Evolutionary conservation across 2,888 invertebrate species (phyloP).

Genomic region (Troides helena): DNA sequence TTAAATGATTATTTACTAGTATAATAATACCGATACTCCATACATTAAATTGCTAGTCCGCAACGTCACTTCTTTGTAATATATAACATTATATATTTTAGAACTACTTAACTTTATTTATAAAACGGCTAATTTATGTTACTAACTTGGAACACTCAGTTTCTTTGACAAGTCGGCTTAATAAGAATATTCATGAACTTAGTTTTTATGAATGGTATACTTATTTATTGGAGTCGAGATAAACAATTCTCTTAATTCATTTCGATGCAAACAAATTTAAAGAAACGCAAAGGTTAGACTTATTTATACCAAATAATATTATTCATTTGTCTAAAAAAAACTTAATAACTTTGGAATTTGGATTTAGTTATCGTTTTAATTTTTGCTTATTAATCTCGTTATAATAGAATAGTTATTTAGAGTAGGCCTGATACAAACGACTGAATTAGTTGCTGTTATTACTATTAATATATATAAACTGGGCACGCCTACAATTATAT

Average conservation of each 20-base stretch:
- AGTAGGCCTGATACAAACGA: too few relatives aligned
- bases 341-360: too few relatives aligned
- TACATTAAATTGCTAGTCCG: not conserved
- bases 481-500: too few relatives aligned
- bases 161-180: conserved; percentile 9
- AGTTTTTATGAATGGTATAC: not conserved
- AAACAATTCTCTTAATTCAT: not conserved
- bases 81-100: not conserved
- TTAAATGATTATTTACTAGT: not conserved
- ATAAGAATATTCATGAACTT: not conserved
- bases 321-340: too few relatives aligned
- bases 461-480: too few relatives aligned
- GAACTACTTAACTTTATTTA: conserved; percentile 2
- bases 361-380: too few relatives aligned
- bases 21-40: not conserved
- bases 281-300: too few relatives aligned
- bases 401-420: too few relatives aligned
- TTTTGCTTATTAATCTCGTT: too few relatives aligned
- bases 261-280: too few relatives aligned
- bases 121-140: conserved; percentile 1
- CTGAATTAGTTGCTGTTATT: too few relatives aligned
- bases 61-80: not conserved
- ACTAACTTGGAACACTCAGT: conserved; percentile 16
- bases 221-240: not conserved
- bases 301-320: too few relatives aligned